Percentiles rank a stretch among this genome's conserved stretches.
Conservation (phyloP, 2,888 invertebrate species). For the Trachelus stipa region DNA sequence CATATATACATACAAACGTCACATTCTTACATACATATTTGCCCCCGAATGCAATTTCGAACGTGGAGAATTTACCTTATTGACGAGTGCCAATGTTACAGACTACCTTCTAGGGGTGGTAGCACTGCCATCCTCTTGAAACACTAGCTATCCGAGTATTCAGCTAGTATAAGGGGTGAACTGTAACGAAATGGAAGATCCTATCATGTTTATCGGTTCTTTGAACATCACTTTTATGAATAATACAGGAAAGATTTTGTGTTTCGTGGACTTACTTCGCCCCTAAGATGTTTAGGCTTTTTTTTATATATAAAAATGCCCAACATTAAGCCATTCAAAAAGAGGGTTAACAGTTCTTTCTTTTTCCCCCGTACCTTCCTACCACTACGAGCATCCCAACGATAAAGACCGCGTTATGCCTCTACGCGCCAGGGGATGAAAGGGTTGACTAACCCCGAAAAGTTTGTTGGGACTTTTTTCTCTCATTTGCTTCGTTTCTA, state of each 20-base stretch:
- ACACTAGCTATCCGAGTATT: background rate
- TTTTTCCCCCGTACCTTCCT: background rate
- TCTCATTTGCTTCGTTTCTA: background rate
- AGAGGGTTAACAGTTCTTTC: background rate
- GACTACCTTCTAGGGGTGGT: background rate
- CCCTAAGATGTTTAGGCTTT: background rate
- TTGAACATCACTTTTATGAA: background rate
- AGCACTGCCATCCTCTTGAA: background rate
- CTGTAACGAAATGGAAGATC: background rate
- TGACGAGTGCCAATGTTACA: background rate
- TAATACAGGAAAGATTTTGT: background rate
- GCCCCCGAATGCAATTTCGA: background rate
- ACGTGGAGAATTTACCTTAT: background rate
- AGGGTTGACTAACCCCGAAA: background rate
- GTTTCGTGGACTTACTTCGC: background rate
- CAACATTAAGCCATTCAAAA: background rate
- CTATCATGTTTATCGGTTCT: background rate
- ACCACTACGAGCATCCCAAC: background rate
- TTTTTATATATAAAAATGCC: background rate
- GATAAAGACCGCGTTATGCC: background rate
- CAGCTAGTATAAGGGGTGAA: background rate
- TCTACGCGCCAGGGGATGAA: background rate
- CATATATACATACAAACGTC: background rate
- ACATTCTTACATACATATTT: background rate
- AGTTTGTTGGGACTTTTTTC: background rate